Percentiles rank a stretch among this genome's conserved stretches.
These are phyloP conservation scores for Ormyrus labotus DNA, from an alignment of 2,888 invertebrate species.

Conservation along the genomic window DNA sequence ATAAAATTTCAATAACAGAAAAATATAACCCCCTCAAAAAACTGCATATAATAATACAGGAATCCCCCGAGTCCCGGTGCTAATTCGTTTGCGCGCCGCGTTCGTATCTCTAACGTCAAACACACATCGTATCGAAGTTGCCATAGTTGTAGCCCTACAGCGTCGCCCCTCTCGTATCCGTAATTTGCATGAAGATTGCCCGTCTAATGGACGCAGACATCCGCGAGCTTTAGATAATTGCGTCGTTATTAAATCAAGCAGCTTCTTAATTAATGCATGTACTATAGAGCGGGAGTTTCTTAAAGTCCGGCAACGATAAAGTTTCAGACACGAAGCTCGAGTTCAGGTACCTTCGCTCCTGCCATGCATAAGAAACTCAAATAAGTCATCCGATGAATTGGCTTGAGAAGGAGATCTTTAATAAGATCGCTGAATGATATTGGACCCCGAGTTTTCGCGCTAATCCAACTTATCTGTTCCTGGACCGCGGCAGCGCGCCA, in stretches of 20 bases:
- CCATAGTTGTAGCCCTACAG: no score
- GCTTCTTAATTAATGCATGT: constrained; percentile 62
- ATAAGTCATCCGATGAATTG: constrained; percentile 67
- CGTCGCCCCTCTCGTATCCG: background rate
- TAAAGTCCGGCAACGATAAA: constrained; percentile 54
- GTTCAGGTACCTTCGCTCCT: no score
- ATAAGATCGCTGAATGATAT: constrained; percentile 69
- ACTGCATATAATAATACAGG: no score
- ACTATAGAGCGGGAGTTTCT: constrained; percentile 40
- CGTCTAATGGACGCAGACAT: background rate
- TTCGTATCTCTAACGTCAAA: no score
- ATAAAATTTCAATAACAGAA: no score
- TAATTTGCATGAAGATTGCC: constrained; percentile 48
- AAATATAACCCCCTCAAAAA: no score
- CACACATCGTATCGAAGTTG: no score
- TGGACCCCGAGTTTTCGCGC: constrained; percentile 61
- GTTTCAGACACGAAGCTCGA: constrained; percentile 40
- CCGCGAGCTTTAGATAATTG: constrained; percentile 55
- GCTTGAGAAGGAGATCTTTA: constrained; percentile 63
- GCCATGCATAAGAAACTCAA: constrained; percentile 61
- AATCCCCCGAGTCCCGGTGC: no score
- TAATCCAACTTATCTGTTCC: constrained; percentile 62
- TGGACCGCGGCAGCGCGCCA: constrained; percentile 44
- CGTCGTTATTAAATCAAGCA: constrained; percentile 62
- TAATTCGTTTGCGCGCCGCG: no score